Percentiles rank a stretch among this genome's conserved stretches.
These are phyloP conservation scores for Metallyticus violacea DNA, from an alignment of 2,888 invertebrate species.

Conservation along the genomic window DNA sequence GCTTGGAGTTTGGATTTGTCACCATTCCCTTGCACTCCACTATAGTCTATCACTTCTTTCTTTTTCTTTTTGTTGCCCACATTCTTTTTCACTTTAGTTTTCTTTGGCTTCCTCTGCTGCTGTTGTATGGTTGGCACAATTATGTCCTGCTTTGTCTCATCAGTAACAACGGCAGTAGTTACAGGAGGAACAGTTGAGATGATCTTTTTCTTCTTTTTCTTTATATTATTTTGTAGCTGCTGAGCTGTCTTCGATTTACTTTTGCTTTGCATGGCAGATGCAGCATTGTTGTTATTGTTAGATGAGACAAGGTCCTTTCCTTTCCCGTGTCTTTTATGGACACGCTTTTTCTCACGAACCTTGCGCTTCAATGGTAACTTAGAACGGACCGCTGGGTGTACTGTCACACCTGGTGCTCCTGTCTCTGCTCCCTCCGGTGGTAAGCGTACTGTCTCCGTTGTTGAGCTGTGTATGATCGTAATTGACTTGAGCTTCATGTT, in stretches of 20 bases:
- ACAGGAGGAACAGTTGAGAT: no score
- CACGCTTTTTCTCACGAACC: conserved; percentile 49
- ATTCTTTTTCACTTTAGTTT: conserved; percentile 45
- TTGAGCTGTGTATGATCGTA: conserved; percentile 86
- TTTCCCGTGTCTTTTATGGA: conserved; percentile 32
- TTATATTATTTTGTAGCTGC: conserved; percentile 36
- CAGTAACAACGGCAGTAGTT: conserved; percentile 36
- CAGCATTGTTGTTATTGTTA: conserved; percentile 46
- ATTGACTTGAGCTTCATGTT: conserved; percentile 81
- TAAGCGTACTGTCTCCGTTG: conserved; percentile 82
- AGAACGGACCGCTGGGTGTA: conserved; percentile 80
- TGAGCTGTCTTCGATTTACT: conserved; percentile 30
- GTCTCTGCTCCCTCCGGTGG: conserved; percentile 57
- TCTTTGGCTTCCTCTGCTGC: conserved; percentile 54
- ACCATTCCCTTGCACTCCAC: conserved; percentile 56
- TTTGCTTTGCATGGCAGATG: not conserved
- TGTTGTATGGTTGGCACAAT: conserved; percentile 34
- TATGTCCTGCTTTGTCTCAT: not conserved
- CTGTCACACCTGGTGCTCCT: conserved; percentile 65
- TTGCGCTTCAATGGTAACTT: conserved; percentile 85
- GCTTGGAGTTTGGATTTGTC: not conserved
- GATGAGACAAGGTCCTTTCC: conserved; percentile 44
- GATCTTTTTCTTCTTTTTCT: conserved; percentile 42
- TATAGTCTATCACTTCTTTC: conserved; percentile 78
- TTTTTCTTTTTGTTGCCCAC: conserved; percentile 38